Evolutionary conservation across 2,888 invertebrate species (phyloP).

Genomic region (Globia sparganii): DNA sequence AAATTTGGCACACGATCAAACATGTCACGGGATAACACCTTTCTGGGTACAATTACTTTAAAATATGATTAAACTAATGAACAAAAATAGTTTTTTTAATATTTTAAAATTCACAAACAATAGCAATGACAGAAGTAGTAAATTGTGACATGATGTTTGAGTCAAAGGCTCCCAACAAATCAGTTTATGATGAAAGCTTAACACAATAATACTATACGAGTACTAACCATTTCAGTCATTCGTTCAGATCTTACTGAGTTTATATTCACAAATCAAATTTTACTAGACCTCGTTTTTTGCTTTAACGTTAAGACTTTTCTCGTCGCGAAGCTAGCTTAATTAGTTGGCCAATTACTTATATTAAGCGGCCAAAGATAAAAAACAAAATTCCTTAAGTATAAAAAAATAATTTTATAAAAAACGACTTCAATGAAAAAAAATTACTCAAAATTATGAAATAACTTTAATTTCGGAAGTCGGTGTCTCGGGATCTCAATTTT

Average conservation of each 20-base stretch:
- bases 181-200: background rate
- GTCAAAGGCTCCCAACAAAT: background rate
- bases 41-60: constrained; percentile 63
- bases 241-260: background rate
- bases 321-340: background rate
- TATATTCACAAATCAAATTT: background rate
- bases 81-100: constrained; percentile 34
- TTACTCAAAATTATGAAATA: no score
- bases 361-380: constrained; percentile 17
- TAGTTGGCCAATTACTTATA: background rate
- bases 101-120: constrained; percentile 27
- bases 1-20: constrained; percentile 77
- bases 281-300: background rate
- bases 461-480: no score
- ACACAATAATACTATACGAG: background rate
- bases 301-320: background rate
- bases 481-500: no score
- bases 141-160: background rate
- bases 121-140: background rate
- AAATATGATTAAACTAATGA: constrained; percentile 48
- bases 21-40: constrained; percentile 76
- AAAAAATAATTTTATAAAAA: no score
- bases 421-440: no score
- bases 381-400: constrained; percentile 44
- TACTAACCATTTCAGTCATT: background rate